These are phyloP conservation scores for Danaus chrysippus DNA, from an alignment of 2,888 invertebrate genomes.

Conservation along the genomic window DNA sequence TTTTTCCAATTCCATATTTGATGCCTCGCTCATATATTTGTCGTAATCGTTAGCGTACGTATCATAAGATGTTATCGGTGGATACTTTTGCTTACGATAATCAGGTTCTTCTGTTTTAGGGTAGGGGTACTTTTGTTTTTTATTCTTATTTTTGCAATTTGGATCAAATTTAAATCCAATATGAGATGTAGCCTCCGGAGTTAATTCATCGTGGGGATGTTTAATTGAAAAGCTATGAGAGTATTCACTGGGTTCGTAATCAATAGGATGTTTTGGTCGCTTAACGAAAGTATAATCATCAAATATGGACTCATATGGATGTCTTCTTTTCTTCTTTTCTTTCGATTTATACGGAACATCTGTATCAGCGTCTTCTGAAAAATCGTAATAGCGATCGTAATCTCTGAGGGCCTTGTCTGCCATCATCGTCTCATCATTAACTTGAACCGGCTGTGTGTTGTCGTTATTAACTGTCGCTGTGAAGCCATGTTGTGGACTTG, in stretches of 20 bases:
- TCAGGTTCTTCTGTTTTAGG: conserved; percentile 51
- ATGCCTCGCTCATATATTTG: conserved; percentile 51
- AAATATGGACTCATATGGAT: conserved; percentile 48
- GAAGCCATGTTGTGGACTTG: conserved; percentile 78
- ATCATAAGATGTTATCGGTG: conserved; percentile 44
- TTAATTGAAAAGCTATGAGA: conserved; percentile 64
- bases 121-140: conserved; percentile 53
- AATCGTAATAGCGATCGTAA: conserved; percentile 59
- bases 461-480: conserved; percentile 78
- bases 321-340: conserved; percentile 50
- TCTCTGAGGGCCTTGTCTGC: conserved; percentile 62
- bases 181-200: conserved; percentile 48
- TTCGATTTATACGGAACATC: conserved; percentile 43
- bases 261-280: conserved; percentile 52
- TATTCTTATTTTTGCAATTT: conserved; percentile 64
- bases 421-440: conserved; percentile 34
- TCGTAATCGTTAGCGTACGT: conserved; percentile 53
- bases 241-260: conserved; percentile 63
- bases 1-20: conserved; percentile 57
- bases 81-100: conserved; percentile 52
- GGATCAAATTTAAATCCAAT: conserved; percentile 60
- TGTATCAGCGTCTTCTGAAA: conserved; percentile 53
- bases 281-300: conserved; percentile 53
- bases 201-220: conserved; percentile 56
- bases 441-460: conserved; percentile 41